Evolutionary conservation across 2,888 invertebrate genomes (phyloP).

Genomic region (Lymantria monacha): DNA sequence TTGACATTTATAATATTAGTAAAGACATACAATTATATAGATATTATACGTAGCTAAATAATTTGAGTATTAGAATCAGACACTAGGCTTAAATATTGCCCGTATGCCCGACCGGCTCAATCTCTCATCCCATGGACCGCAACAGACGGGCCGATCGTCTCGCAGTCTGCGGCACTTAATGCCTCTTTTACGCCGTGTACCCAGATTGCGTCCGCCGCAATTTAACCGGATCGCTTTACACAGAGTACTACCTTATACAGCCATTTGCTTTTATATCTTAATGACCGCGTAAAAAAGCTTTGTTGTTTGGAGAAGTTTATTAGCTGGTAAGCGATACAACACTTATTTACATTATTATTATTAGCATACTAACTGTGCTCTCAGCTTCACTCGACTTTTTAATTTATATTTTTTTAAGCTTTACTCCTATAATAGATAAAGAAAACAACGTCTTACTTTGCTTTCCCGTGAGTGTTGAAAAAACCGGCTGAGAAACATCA

Average conservation of each 20-base stretch:
- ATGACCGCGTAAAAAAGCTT: constrained; percentile 66
- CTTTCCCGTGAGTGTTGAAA: too few relatives aligned
- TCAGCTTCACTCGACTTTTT: not conserved
- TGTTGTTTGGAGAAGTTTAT: constrained; percentile 30
- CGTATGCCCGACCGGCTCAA: not conserved
- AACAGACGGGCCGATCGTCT: constrained; percentile 26
- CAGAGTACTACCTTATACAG: constrained; percentile 66
- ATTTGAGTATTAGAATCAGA: too few relatives aligned
- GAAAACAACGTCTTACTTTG: too few relatives aligned
- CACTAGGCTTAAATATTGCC: not conserved
- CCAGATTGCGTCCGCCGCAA: constrained; percentile 64
- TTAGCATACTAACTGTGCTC: not conserved
- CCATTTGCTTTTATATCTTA: constrained; percentile 66
- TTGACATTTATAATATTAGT: too few relatives aligned
- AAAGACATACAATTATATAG: too few relatives aligned
- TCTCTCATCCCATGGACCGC: constrained; percentile 1
- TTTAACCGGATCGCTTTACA: constrained; percentile 68
- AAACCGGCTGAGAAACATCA: too few relatives aligned
- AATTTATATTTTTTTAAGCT: not conserved
- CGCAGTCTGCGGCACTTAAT: constrained; percentile 56
- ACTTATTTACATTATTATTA: constrained; percentile 2
- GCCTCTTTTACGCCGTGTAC: constrained; percentile 66
- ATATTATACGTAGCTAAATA: too few relatives aligned
- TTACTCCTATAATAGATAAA: too few relatives aligned
- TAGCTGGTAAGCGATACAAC: constrained; percentile 25